Base-by-base conservation (phyloP, 2,113 vertebrate species). In the Heteronetta atricapilla region DNA sequence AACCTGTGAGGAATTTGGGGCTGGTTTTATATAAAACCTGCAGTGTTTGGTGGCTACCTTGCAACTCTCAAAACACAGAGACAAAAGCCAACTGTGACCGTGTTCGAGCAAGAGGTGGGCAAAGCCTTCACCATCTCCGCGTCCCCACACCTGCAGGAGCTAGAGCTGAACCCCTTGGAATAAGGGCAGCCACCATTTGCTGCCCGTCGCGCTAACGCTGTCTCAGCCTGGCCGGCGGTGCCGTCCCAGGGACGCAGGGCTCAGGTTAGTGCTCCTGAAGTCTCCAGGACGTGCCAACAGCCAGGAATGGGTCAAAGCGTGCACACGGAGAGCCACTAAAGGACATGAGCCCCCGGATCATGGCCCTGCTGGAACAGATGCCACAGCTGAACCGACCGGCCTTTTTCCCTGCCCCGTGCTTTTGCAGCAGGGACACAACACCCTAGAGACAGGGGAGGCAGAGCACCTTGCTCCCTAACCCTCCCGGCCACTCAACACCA, bases 311-410 rank as follows among this genome's bases (percentile, higher is more conserved):
- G 42, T 44, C 42, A 44, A 44, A 73, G 13, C 2, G 2, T 40
- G 19, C 25, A 5, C 44, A 28, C 34, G 40, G 17, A 78, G 4
- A 36, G 25, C 23, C 53, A 67, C 36, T 86, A 31, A 18, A 89
- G 29, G 34, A 44, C 28, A 50, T 22, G 44, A 82, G 8, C 21
- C 55, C 14, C 60, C 56, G 56, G 4, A 31, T 5, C 0, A 0
- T 55, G 25, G 52, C 10, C 70, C 53, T 70, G 36, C 44, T 80
- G 40, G 64, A 75, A 55, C 12, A 44, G 13, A 69, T 16, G 56
- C 26, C 44, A 19, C 42, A 75, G 50, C 64, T 31, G 31, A 67
- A n/a, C 23, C 26, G 67, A 29, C 2, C 31, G 66, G 63, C 22
- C 7, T 13, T 79, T 36, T 69, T 64, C 46, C 26, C 17, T 4